phyloP scores from a whole-genome alignment of 2,888 invertebrate species.

The Lasioglossum oenotherae region DNA sequence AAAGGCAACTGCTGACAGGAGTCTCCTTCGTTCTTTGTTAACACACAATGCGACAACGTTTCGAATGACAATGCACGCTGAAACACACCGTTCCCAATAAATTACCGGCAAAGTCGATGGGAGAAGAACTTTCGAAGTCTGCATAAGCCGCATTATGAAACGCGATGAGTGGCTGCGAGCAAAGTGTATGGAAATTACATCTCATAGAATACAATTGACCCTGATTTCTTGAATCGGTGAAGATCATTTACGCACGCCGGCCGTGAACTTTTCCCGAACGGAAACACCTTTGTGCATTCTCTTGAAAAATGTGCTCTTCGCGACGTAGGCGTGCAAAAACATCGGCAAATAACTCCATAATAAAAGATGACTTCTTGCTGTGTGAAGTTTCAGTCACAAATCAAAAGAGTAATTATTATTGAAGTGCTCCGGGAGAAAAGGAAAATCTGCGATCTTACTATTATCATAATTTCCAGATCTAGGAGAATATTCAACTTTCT shows the following conservation, averaged over 20 bases:
- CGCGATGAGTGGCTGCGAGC: conserved; percentile 22
- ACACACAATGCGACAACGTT: conserved; percentile 20
- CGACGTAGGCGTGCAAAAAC: background rate
- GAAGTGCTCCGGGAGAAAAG: background rate
- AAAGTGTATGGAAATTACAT: conserved; percentile 35
- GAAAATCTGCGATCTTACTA: background rate
- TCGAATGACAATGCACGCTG: conserved; percentile 18
- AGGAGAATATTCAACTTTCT: background rate
- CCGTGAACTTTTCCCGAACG: conserved; percentile 37
- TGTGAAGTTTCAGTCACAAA: background rate
- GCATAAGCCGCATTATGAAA: conserved; percentile 29
- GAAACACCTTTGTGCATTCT: conserved; percentile 4
- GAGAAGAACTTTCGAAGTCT: conserved; percentile 27
- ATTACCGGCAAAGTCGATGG: background rate
- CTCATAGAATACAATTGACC: conserved; percentile 53
- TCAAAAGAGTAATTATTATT: background rate
- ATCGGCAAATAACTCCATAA: background rate
- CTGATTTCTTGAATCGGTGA: conserved; percentile 25
- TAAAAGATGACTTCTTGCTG: background rate
- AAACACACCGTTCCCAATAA: conserved; percentile 11
- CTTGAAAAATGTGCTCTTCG: background rate
- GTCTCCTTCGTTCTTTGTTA: conserved; percentile 9
- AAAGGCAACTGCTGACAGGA: conserved; percentile 22
- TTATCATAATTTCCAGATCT: background rate
- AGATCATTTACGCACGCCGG: conserved; percentile 23